Evolutionary conservation across 2,797 vertebrate species (phyloP), one percentile per base, ranked within the genome.

Genomic region (Tachyglossus aculeatus): DNA sequence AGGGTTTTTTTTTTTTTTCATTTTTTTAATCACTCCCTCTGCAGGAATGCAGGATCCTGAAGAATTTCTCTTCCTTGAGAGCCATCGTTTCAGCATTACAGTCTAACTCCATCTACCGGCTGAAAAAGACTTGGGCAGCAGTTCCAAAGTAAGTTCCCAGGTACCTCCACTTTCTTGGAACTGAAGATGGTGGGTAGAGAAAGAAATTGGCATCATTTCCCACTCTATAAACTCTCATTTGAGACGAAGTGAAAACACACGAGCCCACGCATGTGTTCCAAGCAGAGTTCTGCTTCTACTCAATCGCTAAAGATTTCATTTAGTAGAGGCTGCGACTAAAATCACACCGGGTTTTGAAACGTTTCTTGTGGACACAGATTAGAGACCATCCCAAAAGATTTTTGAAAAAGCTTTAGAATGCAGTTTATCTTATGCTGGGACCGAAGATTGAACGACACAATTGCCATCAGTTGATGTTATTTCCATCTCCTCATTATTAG

Each of bases 61-160:
- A 98, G 88, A 98, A 99, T 84, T 99, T 98, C 80, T 98, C 97
- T 5, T 98, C 97, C n/a, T 92, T 99, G 84, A 93, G 94, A 83
- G 96, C 97, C 81, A 96, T 99, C 21, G 91, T 98, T 59, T 98
- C 97, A 0, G 96, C 97, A 0, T 90, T 99, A 81, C 96, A 99
- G 91, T 97, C 96, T 82, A 96, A 95, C 84, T 95, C 96, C 55
- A 92, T 99, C 81, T 98, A 97, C 90, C 92, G 96, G 24, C 88
- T 99, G 72, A 98, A 98, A 60, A 95, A 92, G 82, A 92, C 90
- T 0, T 99, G 97, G 97, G 91, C 91, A 2, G 95, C 89, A 1
- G 94, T 98, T 67, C 91, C 96, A 77, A 98, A 96, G 97, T 98
- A 91, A 95, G 96, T 82, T 62, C 59, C 41, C 51, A 5, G 25